A percentile compares a stretch with the other conserved stretches of the same genome.
phyloP scores from a whole-genome alignment of 2,797 vertebrate species.

The Notolepis coatsorum region DNA sequence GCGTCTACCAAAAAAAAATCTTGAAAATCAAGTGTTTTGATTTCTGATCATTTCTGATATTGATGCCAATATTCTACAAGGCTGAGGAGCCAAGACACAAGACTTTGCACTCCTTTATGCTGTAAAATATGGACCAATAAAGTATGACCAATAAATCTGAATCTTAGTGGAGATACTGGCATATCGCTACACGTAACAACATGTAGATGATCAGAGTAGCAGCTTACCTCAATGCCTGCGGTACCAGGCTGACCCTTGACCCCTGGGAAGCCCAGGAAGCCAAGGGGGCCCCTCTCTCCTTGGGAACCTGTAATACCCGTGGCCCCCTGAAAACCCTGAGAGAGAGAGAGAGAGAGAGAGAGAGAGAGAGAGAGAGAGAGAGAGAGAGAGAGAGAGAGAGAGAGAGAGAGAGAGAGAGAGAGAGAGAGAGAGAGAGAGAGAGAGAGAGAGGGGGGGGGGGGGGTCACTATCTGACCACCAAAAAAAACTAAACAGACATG shows the following conservation, averaged over 20 bases:
- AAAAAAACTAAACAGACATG: neutral
- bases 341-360: slow-evolving; percentile 10
- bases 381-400: neutral
- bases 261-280: slow-evolving; percentile 84
- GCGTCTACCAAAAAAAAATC: no score
- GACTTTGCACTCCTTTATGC: no score
- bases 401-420: neutral
- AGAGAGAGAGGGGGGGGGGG: neutral
- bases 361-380: neutral
- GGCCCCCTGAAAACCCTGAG: slow-evolving; percentile 80
- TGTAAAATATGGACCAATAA: no score
- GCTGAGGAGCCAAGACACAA: no score
- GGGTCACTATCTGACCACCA: no score
- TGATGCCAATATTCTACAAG: no score
- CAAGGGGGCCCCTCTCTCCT: slow-evolving; percentile 82
- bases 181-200: no score
- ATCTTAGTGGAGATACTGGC: no score
- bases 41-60: no score
- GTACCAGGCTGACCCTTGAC: slow-evolving; percentile 76
- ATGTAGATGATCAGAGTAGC: neutral
- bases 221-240: slow-evolving; percentile 77
- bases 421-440: neutral
- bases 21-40: no score
- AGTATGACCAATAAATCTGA: no score
- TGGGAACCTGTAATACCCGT: slow-evolving; percentile 78